Conservation (phyloP, 92 coral and sea anemone genomes). For the Epizoanthus fatuus region DNA sequence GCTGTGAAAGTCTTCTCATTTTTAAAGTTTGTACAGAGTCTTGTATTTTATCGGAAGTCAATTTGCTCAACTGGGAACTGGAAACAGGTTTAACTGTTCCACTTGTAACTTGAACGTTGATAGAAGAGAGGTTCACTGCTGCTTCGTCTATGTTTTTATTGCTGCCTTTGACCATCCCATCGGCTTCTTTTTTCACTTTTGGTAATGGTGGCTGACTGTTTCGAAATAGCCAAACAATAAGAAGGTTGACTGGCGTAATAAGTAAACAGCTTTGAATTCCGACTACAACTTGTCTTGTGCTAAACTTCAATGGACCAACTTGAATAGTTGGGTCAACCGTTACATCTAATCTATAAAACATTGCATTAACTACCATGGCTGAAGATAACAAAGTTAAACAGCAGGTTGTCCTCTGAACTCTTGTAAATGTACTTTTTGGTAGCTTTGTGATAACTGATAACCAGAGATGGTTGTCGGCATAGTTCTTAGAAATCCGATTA, state of each 20-base stretch:
- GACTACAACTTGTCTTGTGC: constrained; percentile 39
- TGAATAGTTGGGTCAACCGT: constrained; percentile 33
- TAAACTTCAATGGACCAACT: constrained; percentile 55
- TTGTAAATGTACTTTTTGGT: constrained; percentile 53
- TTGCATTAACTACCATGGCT: constrained; percentile 63
- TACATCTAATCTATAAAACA: constrained; percentile 45
- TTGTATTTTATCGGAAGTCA: not conserved
- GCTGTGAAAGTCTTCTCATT: not conserved
- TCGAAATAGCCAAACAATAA: constrained; percentile 55
- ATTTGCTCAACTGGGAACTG: not conserved
- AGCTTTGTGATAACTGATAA: constrained; percentile 57
- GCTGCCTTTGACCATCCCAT: not conserved
- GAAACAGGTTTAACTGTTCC: no score
- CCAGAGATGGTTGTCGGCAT: constrained; percentile 61
- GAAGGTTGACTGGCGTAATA: constrained; percentile 44
- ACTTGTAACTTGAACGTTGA: not conserved
- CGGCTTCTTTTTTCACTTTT: not conserved
- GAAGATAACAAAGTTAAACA: constrained; percentile 49
- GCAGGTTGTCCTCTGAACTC: constrained; percentile 62
- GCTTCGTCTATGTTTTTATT: not conserved
- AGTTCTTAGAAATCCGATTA: constrained; percentile 33
- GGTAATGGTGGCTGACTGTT: constrained; percentile 17
- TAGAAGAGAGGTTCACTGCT: not conserved
- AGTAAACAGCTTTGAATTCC: constrained; percentile 51
- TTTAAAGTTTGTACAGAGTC: not conserved